Base-by-base conservation (phyloP, 1,140 invertebrate genomes). In the Limonius californicus region DNA sequence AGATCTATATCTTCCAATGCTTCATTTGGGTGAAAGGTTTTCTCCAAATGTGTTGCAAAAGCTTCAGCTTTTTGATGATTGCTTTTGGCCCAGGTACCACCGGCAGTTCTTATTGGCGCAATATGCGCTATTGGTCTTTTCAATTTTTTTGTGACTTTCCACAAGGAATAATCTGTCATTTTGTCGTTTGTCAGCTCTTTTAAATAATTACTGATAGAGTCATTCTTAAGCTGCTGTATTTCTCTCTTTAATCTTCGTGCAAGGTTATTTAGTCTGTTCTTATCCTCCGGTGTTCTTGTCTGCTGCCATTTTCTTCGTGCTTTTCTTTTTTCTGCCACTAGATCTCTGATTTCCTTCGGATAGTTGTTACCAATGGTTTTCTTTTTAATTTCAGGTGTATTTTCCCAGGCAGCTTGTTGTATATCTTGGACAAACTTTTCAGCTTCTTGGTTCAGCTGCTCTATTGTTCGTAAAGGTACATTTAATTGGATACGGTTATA, bases 221-320 rank as follows among this genome's bases (percentile, higher is more conserved):
- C 39, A 21, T 64, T 63, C 45, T 66, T 68, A 0, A 45, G 7
- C 39, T 54, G 19, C 12, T 57, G 9, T 6, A 68, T 32, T 21
- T 50, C 12, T 54, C 16, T 39, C 55, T 63, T 68, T 45, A 69
- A 8, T 9, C 61, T 2, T 18, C n/a, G 0, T 56, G 14, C 15
- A 12, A 18, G 0, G 14, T 57, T 61, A 53, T 55, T 56, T 18
- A 43, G 20, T 42, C 12, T 45, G 15, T 14, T 57, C 18, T 57
- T 54, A 57, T 61, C 53, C 7, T 19, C 0, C 23, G 8, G 60
- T 20, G 16, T 11, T 57, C 54, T 55, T 4, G 27, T 39, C 35
- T 61, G 32, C n/a, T 58, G 60, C 53, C 60, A 61, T 16, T 18
- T 35, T 39, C 30, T 11, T 23, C 60, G 35, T 15, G 15, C 7